Evolutionary conservation across 37 sponge, comb jelly and placozoan genomes (phyloP), one percentile per base, ranked within the genome.

Genomic region (Ephydatia muelleri): DNA sequence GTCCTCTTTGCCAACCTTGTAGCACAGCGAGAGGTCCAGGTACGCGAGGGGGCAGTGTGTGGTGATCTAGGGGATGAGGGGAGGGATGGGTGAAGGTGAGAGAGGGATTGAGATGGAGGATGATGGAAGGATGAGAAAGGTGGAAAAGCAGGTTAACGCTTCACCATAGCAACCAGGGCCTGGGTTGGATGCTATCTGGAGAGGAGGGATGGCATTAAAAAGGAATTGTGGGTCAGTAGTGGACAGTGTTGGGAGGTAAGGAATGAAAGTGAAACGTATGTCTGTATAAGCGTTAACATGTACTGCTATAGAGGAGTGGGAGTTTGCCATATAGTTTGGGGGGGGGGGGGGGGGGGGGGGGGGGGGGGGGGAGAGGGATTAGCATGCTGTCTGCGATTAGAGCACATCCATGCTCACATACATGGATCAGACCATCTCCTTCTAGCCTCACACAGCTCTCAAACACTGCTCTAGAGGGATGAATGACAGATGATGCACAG

Each of bases 391-490:
- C 8, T 43, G 8, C 8, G 47, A 8, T 8, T 4, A 8, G 47
- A 11, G 47, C 6, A 8, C 47, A 11, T 43, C 6, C 49, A 40
- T 65, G 27, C 67, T 25, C 29, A 69, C 68, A 72, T 37, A 93
- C 94, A 81, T 84, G 76, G 8, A 80, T 29, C 16, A 93, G 49
- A 47, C 94, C 94, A 67, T 75, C 68, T 0, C 94, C 94, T 84
- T 87, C 75, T 11, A 93, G 77, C 38, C 27, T 65, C 31, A 84
- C 79, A 80, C 90, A 84, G 33, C 85, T 84, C 29, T 93, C 94
- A 84, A 93, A 87, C 25, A 21, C 65, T 33, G 70, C 94, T 65
- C 94, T 93, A 48, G 5, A 81, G 12, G 22, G 30, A 67, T 29
- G 48, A 84, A 14, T 13, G 6, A 14, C 19, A 14, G 57, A 16